Conservation (phyloP, 1,140 invertebrate species). For the Brachionus plicatilis region DNA sequence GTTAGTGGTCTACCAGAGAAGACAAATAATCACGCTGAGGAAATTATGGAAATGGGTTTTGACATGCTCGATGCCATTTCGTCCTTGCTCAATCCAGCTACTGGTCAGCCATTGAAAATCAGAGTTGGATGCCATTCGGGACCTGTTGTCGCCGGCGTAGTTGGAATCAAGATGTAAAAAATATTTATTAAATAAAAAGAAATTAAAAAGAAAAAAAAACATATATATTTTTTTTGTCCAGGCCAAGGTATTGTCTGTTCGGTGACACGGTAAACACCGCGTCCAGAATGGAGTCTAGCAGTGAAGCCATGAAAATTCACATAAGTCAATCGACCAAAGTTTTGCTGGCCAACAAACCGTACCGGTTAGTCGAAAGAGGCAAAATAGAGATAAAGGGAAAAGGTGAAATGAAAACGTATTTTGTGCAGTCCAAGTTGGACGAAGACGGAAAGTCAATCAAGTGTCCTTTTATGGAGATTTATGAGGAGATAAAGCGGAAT, state of each 20-base stretch:
- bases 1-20: conserved; percentile 50
- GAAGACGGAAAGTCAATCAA: conserved; percentile 10
- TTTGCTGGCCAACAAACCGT: conserved; percentile 66
- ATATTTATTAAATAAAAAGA: neutral
- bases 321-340: conserved; percentile 79
- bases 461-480: conserved; percentile 18
- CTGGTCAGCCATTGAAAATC: conserved; percentile 79
- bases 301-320: conserved; percentile 77
- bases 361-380: conserved; percentile 69
- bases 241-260: conserved; percentile 80
- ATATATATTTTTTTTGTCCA: no score
- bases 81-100: conserved; percentile 80
- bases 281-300: neutral
- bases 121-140: conserved; percentile 62
- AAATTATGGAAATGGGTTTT: conserved; percentile 53
- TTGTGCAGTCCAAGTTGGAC: conserved; percentile 4
- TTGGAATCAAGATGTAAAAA: conserved; percentile 39
- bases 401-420: conserved; percentile 88
- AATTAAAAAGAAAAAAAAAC: no score
- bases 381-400: conserved; percentile 55
- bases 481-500: neutral
- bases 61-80: conserved; percentile 80
- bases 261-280: conserved; percentile 82
- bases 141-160: conserved; percentile 36
- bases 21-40: conserved; percentile 47